Evolutionary conservation across 2,113 vertebrate genomes (phyloP).

Genomic region (Malurus cyaneus): DNA sequence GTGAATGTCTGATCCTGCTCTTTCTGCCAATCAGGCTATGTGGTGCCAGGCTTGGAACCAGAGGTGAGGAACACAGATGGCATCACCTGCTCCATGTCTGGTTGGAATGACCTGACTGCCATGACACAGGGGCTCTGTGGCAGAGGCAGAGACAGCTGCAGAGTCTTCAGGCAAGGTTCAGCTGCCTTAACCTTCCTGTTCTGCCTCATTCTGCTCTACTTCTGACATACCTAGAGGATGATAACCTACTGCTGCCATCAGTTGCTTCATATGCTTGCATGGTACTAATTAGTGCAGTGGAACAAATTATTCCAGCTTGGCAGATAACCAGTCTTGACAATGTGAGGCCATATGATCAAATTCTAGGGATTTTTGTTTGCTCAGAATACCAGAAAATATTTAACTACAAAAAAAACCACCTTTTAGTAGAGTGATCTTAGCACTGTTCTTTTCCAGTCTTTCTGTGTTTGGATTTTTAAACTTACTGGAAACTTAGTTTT

Average conservation of each 20-base stretch:
- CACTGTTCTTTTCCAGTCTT: neutral
- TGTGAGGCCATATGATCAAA: neutral
- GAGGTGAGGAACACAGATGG: neutral
- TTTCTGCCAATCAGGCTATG: neutral
- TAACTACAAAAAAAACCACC: neutral
- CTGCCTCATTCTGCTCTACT: constrained; percentile 16
- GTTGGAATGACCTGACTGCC: neutral
- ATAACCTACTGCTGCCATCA: neutral
- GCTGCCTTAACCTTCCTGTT: neutral
- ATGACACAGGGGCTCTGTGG: neutral
- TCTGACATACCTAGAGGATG: constrained; percentile 9
- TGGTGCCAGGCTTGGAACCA: neutral
- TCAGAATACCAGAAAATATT: neutral
- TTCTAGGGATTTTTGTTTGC: neutral
- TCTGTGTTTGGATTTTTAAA: neutral
- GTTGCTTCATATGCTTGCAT: neutral
- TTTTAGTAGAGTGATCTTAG: neutral
- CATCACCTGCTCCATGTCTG: neutral
- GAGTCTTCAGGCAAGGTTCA: neutral
- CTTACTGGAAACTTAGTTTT: neutral
- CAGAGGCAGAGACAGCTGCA: neutral
- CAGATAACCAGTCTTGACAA: constrained; percentile 24
- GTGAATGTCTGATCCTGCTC: neutral
- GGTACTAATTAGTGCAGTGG: neutral
- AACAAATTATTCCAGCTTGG: constrained; percentile 6